Evolutionary conservation across 1,140 invertebrate genomes (phyloP).

Genomic region (Araneus ventricosus): DNA sequence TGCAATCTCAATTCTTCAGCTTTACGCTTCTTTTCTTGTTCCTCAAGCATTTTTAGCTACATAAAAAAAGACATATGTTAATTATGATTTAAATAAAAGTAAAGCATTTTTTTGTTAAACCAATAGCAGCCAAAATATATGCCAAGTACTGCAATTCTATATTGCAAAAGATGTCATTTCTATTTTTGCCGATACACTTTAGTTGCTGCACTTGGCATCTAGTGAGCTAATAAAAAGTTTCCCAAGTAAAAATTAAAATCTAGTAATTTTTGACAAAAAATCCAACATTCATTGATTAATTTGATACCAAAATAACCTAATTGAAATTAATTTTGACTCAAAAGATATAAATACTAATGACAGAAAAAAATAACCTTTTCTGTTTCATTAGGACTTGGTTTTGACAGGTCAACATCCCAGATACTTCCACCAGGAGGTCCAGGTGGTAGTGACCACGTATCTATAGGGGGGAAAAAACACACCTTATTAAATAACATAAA

Average conservation of each 20-base stretch:
- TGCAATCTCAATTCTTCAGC: constrained; percentile 77
- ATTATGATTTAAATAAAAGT: background rate
- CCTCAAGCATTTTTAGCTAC: constrained; percentile 78
- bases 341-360: background rate
- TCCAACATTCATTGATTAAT: too few species aligned
- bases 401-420: constrained; percentile 73
- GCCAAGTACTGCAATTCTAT: too few species aligned
- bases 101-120: too few species aligned
- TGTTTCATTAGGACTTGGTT: constrained; percentile 28
- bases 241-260: too few species aligned
- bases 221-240: too few species aligned
- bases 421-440: constrained; percentile 66
- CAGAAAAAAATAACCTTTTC: constrained; percentile 30
- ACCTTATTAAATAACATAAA: too few species aligned
- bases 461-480: background rate
- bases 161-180: too few species aligned
- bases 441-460: constrained; percentile 49
- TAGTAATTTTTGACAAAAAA: too few species aligned
- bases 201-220: too few species aligned
- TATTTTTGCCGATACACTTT: too few species aligned
- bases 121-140: too few species aligned
- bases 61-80: background rate
- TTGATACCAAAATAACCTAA: too few species aligned
- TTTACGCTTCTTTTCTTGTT: constrained; percentile 72
- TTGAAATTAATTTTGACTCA: background rate